Base-by-base conservation (phyloP, 2,113 vertebrate genomes). In the Zosterops borbonicus region DNA sequence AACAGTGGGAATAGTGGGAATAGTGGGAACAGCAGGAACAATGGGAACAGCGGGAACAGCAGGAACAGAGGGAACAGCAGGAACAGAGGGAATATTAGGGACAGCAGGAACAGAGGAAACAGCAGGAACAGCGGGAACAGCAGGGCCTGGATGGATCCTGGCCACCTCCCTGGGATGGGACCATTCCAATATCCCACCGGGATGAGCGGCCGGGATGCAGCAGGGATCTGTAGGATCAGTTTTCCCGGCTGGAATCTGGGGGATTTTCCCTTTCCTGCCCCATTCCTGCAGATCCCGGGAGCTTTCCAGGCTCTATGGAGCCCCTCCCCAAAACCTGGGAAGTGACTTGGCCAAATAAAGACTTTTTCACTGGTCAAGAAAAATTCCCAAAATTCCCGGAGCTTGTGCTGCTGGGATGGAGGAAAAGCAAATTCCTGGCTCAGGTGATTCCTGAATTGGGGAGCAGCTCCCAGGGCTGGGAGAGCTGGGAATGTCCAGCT, bases 151-250 rank as follows among this genome's bases (percentile, higher is more conserved):
- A 10, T 5, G 67, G 62, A 84, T 84, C 41, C 49, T 1, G 2
- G 35, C 1, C 20, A 6, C 41, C 8, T 2, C 62, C 50, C 25
- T 4, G 52, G 21, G 2, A 27, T 3, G 4, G 23, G 17, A 4
- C 6, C 35, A 4, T 49, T 11, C 65, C 64, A 1, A 3, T 1
- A 4, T 24, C 44, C 53, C 53, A 4, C 6, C 0, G 1, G 2
- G 31, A 37, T 18, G n/a, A 39, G 8, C 29, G 6, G n/a, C 56
- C 16, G 12, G 52, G 27, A 52, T 29, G 27, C 9, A 17, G 50
- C 50, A 29, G 53, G 29, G 55, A 58, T 9, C 16, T n/a, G 55
- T 33, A 9, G 58, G 25, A 6, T 10, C 20, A 1, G 2, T 20
- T 52, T 60, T 25, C 33, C 47, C 5, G 0, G 9, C 25, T 11